phyloP scores from a whole-genome alignment of 2,113 vertebrate genomes.

The Stigmatopora nigra region DNA sequence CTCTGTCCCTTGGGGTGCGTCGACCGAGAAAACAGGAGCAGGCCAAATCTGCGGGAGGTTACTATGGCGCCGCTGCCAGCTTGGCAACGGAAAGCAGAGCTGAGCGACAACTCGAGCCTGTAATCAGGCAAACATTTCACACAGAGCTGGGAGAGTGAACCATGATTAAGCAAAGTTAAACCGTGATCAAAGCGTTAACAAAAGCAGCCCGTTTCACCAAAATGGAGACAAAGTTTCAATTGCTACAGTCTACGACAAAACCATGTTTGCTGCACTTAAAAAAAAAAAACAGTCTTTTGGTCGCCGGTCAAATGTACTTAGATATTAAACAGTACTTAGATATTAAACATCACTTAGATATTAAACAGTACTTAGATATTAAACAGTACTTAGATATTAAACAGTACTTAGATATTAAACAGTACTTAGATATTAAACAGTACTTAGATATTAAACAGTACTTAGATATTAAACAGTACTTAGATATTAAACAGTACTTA shows the following conservation, averaged over 20 bases:
- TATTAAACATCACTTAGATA: too few relatives aligned
- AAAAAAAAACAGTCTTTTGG: too few relatives aligned
- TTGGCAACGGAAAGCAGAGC: slow-evolving; percentile 29
- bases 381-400: too few relatives aligned
- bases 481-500: too few relatives aligned
- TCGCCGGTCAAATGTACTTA: too few relatives aligned
- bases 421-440: too few relatives aligned
- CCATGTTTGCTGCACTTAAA: too few relatives aligned
- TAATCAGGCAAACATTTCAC: slow-evolving; percentile 1
- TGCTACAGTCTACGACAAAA: neutral
- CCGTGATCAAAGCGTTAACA: neutral
- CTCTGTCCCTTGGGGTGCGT: slow-evolving; percentile 14
- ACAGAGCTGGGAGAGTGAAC: neutral
- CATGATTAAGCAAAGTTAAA: neutral
- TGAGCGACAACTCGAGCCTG: neutral
- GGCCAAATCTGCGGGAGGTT: slow-evolving; percentile 35
- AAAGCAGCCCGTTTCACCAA: neutral
- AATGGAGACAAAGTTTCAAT: neutral
- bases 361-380: too few relatives aligned
- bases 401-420: too few relatives aligned
- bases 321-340: too few relatives aligned
- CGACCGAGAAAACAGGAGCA: slow-evolving; percentile 30
- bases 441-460: too few relatives aligned
- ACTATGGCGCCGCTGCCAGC: slow-evolving; percentile 39
- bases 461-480: too few relatives aligned